Evolutionary conservation across 2,113 vertebrate genomes (phyloP), one percentile per base, ranked within the genome.

Genomic region (Columba janthina): DNA sequence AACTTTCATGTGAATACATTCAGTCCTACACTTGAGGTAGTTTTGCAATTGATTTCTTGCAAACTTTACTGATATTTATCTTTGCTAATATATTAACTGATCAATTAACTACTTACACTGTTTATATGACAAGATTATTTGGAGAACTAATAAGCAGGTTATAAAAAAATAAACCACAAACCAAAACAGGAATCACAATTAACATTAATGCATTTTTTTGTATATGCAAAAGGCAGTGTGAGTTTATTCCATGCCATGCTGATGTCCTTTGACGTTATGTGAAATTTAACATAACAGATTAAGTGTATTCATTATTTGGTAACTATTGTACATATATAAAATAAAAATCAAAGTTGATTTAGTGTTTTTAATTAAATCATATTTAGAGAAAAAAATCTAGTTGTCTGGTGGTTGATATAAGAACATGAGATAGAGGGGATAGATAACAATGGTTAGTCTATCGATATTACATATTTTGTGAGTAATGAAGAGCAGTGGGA

Each of bases 301-400:
- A 84, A 91, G 75, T 97, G 75, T 98, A 98, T 97, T 97, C 93
- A 92, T 97, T 95, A 97, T 96, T 98, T 98, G 97, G 96, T 97
- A 97, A 98, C 81, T 97, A 73, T 70, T 98, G 97, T 98, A 98
- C 90, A 98, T 98, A 98, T 95, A 98, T 98, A 95, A 97, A 98
- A 97, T 98, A 97, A 98, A 98, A 96, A 82, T 97, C 76, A 97
- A 98, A 97, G 90, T 92, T 97, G 86, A 97, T 96, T 64, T 97
- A 98, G 93, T 97, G 97, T 97, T 97, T 97, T 97, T 96, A 97
- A 97, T 98, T 97, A 98, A 97, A 97, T 97, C 77, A 24, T 75
- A 97, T 92, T 96, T 96, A 96, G 95, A 81, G 90, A 94, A 93
- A 96, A 83, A 95, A 91, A 24, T 62, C 16, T 82, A 93, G 20